phyloP scores from a whole-genome alignment of 2,113 vertebrate genomes.

The Struthio camelus region DNA sequence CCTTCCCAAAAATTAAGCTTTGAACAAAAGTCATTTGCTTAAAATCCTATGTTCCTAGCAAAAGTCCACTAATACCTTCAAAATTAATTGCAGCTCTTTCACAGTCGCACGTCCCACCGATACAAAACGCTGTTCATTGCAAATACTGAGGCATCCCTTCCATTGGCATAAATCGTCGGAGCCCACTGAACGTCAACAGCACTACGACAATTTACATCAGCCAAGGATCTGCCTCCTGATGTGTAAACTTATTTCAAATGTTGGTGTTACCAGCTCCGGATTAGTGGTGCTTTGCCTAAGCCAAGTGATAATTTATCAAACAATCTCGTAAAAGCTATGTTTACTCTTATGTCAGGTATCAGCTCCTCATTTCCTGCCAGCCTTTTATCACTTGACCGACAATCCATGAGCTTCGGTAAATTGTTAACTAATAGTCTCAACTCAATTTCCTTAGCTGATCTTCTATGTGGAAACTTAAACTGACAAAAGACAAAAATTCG shows the following conservation, averaged over 20 bases:
- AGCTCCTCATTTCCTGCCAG: constrained; percentile 67
- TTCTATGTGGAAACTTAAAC: constrained; percentile 15
- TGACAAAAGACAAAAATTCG: constrained; percentile 46
- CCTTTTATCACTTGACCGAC: constrained; percentile 64
- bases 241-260: neutral
- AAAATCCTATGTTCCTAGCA: neutral
- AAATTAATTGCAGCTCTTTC: neutral
- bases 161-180: neutral
- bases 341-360: constrained; percentile 46
- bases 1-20: neutral
- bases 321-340: constrained; percentile 49
- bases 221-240: constrained; percentile 2
- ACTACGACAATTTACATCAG: neutral
- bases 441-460: constrained; percentile 61
- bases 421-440: constrained; percentile 61
- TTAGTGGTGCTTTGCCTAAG: constrained; percentile 22
- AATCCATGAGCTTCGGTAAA: constrained; percentile 58
- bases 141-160: neutral
- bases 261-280: neutral
- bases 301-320: constrained; percentile 66
- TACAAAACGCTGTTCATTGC: neutral
- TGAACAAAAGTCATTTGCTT: neutral
- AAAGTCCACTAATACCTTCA: neutral
- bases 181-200: neutral
- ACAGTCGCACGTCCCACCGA: neutral